A percentile compares a stretch with the other conserved stretches of the same genome.
Evolutionary conservation across 35 echinoderm and acorn worm species (phyloP).

Genomic region (Apostichopus japonicus): DNA sequence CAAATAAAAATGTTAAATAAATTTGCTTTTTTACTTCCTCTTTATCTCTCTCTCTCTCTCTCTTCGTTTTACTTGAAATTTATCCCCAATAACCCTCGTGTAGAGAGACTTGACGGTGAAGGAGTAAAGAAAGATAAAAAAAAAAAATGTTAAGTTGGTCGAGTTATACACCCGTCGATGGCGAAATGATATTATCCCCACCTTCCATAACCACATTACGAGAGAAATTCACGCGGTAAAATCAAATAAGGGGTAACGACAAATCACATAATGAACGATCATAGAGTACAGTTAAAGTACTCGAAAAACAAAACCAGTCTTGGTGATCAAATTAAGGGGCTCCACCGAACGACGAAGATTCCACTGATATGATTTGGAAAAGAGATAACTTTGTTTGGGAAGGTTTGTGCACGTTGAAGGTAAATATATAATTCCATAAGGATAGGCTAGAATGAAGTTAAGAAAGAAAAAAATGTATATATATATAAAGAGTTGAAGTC

Average conservation of each 20-base stretch:
- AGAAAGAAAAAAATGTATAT: constrained; percentile 44
- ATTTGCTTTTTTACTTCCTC: constrained; percentile 33
- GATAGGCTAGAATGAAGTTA: constrained; percentile 51
- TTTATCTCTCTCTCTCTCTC: background rate
- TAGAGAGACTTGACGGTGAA: background rate
- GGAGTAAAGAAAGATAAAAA: background rate
- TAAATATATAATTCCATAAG: constrained; percentile 65
- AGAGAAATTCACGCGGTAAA: constrained; percentile 85
- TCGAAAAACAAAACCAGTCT: constrained; percentile 94
- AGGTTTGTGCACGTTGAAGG: constrained; percentile 54
- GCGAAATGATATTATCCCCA: constrained; percentile 61
- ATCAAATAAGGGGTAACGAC: constrained; percentile 85
- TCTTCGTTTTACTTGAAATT: constrained; percentile 13
- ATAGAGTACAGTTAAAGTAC: constrained; percentile 89
- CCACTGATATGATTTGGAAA: constrained; percentile 65
- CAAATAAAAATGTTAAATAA: constrained; percentile 52
- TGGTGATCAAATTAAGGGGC: constrained; percentile 94
- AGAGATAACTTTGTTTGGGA: constrained; percentile 60
- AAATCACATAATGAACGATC: constrained; percentile 99
- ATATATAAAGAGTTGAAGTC: constrained; percentile 46
- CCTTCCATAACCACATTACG: constrained; percentile 90
- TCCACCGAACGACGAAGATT: constrained; percentile 42
- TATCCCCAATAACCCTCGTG: constrained; percentile 52
- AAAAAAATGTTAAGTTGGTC: constrained; percentile 44
- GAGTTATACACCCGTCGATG: constrained; percentile 41